Evolutionary conservation across 2,888 invertebrate species (phyloP), one percentile per base, ranked within the genome.

Genomic region (Tenthredo livida): DNA sequence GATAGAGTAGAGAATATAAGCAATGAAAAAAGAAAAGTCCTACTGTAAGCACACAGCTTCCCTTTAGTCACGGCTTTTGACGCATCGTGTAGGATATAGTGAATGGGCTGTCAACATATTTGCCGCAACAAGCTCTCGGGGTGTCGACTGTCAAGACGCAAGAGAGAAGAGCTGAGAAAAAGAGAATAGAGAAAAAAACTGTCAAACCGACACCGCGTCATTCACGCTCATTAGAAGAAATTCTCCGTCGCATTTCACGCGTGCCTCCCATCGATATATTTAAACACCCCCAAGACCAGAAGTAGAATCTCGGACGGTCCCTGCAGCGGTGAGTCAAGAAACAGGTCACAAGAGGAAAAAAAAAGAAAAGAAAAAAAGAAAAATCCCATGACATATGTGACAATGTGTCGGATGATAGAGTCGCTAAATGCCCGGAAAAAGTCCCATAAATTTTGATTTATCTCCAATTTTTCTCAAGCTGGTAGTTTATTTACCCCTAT

Each of bases 91-190:
- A 21, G 61, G 40, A 86, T 87, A 89, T 89, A 88, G 89, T 89
- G 90, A 90, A 90, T 89, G 89, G 88, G 89, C 90, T 90, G 91
- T 91, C 91, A 90, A 90, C 90, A 89, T 91, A 91, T 90, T 91
- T 90, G 89, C 88, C 87, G 87, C 87, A 89, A 88, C 88, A 87
- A 86, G 77, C 83, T 78, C 82, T 84, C 75, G 86, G 85, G 73
- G 87, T 89, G 91, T 90, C 89, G 89, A 88, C 88, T 86, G 87
- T 82, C 84, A 84, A 54, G 54, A 54, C 58, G 75, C 84, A 65
- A 84, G 85, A 84, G 77, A 72, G 85, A 70, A 87, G 86, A 86
- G 85, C 85, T 43, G 83, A 84, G 84, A 88, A 86, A 86, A 85
- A 87, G 84, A 86, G 85, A 73, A 54, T 83, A 21, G 40, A 61